Conservation (phyloP, 2,888 invertebrate genomes). For the Agrotis puta region DNA sequence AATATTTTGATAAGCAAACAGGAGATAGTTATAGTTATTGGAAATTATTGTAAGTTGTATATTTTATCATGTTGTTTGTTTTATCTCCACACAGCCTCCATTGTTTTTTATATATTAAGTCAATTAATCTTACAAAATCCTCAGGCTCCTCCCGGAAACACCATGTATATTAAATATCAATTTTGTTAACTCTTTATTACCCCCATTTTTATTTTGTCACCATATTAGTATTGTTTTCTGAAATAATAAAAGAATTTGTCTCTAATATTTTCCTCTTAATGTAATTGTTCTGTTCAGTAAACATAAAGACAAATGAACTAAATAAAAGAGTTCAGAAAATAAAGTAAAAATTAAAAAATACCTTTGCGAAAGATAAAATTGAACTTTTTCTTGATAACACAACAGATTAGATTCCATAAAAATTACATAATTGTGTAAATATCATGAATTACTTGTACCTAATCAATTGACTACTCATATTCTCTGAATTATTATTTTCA, state of each 20-base stretch:
- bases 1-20: not conserved
- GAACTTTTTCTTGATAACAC: conserved; percentile 2
- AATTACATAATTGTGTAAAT: conserved; percentile 16
- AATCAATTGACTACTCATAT: conserved; percentile 16
- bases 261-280: not conserved
- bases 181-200: too few relatives aligned
- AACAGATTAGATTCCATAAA: conserved; percentile 6
- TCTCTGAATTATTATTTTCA: conserved; percentile 47
- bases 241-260: not conserved
- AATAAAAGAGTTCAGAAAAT: not conserved
- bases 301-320: not conserved
- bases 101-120: not conserved
- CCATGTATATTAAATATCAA: not conserved
- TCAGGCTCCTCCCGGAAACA: not conserved
- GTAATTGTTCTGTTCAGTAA: not conserved
- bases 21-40: not conserved
- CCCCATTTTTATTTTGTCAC: not conserved
- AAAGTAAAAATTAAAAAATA: not conserved
- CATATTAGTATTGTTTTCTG: not conserved
- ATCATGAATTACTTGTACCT: conserved; percentile 21
- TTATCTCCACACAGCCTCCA: too few relatives aligned
- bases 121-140: not conserved
- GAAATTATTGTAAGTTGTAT: not conserved
- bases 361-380: conserved; percentile 1
- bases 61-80: not conserved